These are phyloP conservation scores for Heteractis magnifica DNA, from an alignment of 92 coral and sea anemone species.

Conservation along the genomic window DNA sequence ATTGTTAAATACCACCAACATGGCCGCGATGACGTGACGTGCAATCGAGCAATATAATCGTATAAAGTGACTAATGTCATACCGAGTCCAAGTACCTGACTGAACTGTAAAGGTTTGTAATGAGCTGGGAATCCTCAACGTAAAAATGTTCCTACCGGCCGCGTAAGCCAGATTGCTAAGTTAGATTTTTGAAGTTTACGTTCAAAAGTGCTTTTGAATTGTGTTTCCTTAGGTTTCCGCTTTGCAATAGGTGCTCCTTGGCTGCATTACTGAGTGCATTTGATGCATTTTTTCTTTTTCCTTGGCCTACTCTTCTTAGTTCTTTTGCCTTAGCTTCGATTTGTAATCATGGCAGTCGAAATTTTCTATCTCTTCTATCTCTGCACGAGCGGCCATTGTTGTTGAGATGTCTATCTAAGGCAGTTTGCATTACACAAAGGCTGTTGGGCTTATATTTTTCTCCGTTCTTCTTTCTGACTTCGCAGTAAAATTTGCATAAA, in stretches of 20 bases:
- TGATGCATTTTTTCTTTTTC: constrained; percentile 24
- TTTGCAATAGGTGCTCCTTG: constrained; percentile 18
- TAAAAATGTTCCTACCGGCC: constrained; percentile 34
- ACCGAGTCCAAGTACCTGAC: too few species aligned
- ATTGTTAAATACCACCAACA: too few species aligned
- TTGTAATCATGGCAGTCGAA: background rate
- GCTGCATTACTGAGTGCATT: background rate
- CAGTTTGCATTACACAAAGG: constrained; percentile 1
- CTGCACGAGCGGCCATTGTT: too few species aligned
- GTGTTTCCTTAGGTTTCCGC: constrained; percentile 22
- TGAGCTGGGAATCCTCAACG: constrained; percentile 11
- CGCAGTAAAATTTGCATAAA: constrained; percentile 13
- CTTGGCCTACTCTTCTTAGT: constrained; percentile 16
- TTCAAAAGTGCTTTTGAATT: constrained; percentile 21
- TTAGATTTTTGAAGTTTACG: constrained; percentile 17
- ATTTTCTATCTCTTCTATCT: too few species aligned
- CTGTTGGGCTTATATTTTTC: constrained; percentile 21
- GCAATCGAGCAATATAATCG: too few species aligned
- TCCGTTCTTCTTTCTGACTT: constrained; percentile 6
- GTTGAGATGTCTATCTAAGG: too few species aligned
- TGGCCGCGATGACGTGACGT: too few species aligned
- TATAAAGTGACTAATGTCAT: too few species aligned
- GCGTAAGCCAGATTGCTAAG: constrained; percentile 20
- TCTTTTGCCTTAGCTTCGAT: constrained; percentile 30
- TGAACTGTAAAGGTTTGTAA: background rate